Evolutionary conservation across 53 echinoderm and acorn worm genomes (phyloP).

Genomic region (Paracentrotus lividus): DNA sequence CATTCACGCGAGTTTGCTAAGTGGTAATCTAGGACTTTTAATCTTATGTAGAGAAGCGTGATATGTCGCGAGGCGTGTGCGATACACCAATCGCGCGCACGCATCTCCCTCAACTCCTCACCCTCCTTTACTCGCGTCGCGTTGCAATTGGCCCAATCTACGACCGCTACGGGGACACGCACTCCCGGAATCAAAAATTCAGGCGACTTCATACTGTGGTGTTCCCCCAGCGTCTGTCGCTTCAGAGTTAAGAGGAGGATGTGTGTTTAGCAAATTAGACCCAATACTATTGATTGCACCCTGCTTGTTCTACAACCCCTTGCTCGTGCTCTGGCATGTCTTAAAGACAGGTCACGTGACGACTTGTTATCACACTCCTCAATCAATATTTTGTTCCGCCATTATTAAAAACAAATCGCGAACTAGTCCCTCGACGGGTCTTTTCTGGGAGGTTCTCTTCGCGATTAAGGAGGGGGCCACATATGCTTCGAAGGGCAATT

Average conservation of each 20-base stretch:
- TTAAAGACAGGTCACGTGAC: slow-evolving; percentile 42
- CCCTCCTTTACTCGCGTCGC: neutral
- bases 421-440: neutral
- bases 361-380: slow-evolving; percentile 20
- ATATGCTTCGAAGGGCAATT: neutral
- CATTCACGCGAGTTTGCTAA: slow-evolving; percentile 33
- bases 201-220: neutral
- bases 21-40: slow-evolving; percentile 24
- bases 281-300: slow-evolving; percentile 31
- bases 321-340: slow-evolving; percentile 34
- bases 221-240: neutral
- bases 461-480: neutral
- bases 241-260: neutral
- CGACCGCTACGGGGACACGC: slow-evolving; percentile 40
- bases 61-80: slow-evolving; percentile 32
- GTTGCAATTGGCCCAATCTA: neutral
- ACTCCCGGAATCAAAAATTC: slow-evolving; percentile 4
- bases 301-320: slow-evolving; percentile 38
- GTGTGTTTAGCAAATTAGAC: slow-evolving; percentile 66
- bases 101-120: neutral
- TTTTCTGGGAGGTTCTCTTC: neutral
- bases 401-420: slow-evolving; percentile 41
- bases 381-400: slow-evolving; percentile 39
- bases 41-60: neutral
- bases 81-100: slow-evolving; percentile 20